These are phyloP conservation scores for Cygnus olor DNA, from an alignment of 2,797 vertebrate genomes.

Conservation along the genomic window DNA sequence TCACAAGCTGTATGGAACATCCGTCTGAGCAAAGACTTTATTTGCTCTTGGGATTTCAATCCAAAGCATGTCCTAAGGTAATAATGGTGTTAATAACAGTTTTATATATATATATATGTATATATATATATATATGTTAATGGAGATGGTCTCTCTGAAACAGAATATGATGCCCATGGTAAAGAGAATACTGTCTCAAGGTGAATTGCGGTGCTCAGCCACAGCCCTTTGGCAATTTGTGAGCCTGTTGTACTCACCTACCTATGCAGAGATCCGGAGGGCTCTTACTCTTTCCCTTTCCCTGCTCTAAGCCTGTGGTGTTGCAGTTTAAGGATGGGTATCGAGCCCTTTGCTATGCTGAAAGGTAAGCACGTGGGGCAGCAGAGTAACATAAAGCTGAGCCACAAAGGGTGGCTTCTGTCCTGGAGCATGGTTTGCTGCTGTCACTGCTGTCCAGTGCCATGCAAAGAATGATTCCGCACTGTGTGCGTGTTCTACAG, in stretches of 20 bases:
- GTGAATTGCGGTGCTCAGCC: neutral
- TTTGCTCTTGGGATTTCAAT: neutral
- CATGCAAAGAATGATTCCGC: neutral
- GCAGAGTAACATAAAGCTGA: neutral
- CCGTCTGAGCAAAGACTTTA: neutral
- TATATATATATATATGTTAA: neutral
- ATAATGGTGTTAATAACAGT: neutral
- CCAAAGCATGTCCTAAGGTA: rapidly evolving
- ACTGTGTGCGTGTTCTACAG: neutral
- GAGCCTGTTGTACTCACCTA: neutral
- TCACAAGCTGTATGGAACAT: neutral
- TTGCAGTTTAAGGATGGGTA: neutral
- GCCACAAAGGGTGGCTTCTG: neutral
- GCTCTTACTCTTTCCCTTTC: neutral
- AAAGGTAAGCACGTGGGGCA: neutral
- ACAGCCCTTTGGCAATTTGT: neutral
- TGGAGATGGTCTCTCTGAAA: neutral
- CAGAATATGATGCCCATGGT: neutral
- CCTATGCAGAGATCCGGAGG: rapidly evolving
- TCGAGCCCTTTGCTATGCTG: neutral
- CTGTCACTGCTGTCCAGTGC: too few relatives aligned
- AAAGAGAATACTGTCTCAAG: neutral
- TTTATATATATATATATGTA: neutral
- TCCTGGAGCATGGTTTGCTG: neutral
- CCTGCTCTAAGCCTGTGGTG: rapidly evolving